Evolutionary conservation across 2,888 invertebrate genomes (phyloP).

Genomic region (Megalurothrips usitatus): DNA sequence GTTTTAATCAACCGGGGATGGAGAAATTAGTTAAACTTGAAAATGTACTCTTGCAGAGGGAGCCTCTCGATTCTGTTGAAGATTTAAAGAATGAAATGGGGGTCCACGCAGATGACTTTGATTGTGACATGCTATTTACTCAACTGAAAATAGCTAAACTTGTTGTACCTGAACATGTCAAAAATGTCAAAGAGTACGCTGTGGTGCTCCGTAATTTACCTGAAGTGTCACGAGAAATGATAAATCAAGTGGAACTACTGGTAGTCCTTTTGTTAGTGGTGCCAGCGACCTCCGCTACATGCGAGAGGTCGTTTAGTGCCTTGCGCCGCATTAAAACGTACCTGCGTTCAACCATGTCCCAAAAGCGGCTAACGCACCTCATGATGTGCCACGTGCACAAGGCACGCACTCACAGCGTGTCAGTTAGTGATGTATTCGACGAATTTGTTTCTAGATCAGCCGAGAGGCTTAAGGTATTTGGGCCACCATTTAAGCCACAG

Average conservation of each 20-base stretch:
- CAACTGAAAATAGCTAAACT: neutral
- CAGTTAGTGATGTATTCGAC: neutral
- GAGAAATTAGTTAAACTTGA: neutral
- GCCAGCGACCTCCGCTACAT: conserved; percentile 29
- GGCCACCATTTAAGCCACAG: no score
- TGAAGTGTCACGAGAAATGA: neutral
- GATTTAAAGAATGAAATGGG: neutral
- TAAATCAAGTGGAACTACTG: neutral
- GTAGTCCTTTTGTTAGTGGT: conserved; percentile 6
- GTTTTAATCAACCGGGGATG: neutral
- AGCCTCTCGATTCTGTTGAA: neutral
- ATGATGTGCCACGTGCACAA: neutral
- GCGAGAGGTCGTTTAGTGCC: conserved; percentile 27
- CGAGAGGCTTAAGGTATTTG: neutral
- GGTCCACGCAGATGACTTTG: neutral
- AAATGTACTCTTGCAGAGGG: neutral
- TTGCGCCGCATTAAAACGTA: conserved; percentile 27
- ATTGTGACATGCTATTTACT: neutral
- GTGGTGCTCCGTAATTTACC: neutral
- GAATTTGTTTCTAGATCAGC: neutral
- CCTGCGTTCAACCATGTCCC: conserved; percentile 28
- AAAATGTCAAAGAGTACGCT: neutral
- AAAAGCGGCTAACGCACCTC: conserved; percentile 28
- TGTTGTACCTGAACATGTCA: neutral
- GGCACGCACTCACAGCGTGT: neutral